Evolutionary conservation across 2,888 invertebrate species (phyloP), one percentile per base, ranked within the genome.

Genomic region (Drosophila melanocephala): DNA sequence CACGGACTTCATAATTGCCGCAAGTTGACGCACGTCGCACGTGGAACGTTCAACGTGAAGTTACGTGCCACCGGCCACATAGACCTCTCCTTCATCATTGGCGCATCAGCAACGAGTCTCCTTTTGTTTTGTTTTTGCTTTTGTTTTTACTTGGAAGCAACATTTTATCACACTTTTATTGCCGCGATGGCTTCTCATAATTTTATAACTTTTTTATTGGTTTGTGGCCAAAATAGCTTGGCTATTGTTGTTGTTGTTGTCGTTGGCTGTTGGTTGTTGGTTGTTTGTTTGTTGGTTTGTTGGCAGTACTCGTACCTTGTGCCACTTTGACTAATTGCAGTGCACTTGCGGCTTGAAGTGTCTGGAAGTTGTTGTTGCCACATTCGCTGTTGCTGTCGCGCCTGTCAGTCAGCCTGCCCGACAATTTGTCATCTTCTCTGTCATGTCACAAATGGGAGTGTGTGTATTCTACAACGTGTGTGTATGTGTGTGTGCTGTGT

Each of bases 341-440:
- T 89, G 81, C 83, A 90, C 87, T 87, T 86, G 89, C 78, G 73
- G 71, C 83, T 72, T 66, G 72, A 69, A 76, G 83, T 84, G 67
- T 77, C 70, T 82, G 75, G 56, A 56, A 72, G 78, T 81, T 81
- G 85, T 85, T 83, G 85, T 71, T 74, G 81, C 60, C 65, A 62
- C 52, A 67, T 66, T 68, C 55, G 69, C 59, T 58, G 78, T 62
- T 75, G 73, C 59, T 71, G 83, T 73, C 73, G 75, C 72, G 70
- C 57, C 81, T 81, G 81, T 83, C 86, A 89, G 75, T 90, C 91
- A 84, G 72, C 61, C 73, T 76, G 91, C 79, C 75, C 73, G 65
- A 83, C 87, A 85, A 91, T 88, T 88, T 88, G 88, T 91, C 88
- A 91, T 87, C 88, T 91, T 87, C 81, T 87, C 83, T 89, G 86